Percentiles rank a stretch among this genome's conserved stretches.
phyloP scores from a whole-genome alignment of 2,888 invertebrate species.

The Phyto melanocephala region DNA sequence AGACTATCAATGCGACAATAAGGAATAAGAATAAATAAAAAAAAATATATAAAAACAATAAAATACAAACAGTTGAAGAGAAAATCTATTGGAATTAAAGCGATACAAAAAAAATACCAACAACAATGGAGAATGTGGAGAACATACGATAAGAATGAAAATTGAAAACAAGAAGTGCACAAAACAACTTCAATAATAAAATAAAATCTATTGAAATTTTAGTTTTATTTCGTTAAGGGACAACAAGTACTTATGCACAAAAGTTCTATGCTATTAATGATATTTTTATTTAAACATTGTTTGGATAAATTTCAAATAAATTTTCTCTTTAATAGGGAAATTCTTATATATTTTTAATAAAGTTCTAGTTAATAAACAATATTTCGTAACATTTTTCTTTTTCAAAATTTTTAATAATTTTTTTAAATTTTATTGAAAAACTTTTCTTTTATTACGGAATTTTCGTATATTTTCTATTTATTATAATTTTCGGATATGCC shows the following conservation, averaged over 20 bases:
- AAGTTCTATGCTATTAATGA: too few species aligned
- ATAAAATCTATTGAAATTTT: conserved; percentile 45
- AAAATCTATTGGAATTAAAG: conserved; percentile 59
- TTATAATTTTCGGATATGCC: too few species aligned
- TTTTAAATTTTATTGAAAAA: too few species aligned
- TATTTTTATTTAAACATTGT: too few species aligned
- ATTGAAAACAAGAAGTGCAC: background rate
- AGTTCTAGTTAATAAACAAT: too few species aligned
- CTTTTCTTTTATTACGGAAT: too few species aligned
- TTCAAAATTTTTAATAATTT: too few species aligned
- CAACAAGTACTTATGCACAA: conserved; percentile 18
- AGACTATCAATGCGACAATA: conserved; percentile 59
- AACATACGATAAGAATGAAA: conserved; percentile 34
- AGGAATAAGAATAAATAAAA: background rate
- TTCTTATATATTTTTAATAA: too few species aligned
- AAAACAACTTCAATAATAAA: conserved; percentile 38
- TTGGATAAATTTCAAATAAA: too few species aligned
- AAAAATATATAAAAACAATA: conserved; percentile 2
- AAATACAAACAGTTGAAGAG: conserved; percentile 45
- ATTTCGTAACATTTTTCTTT: too few species aligned
- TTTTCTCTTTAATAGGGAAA: too few species aligned
- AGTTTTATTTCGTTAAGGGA: background rate
- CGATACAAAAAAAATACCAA: conserved; percentile 48
- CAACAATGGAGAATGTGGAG: conserved; percentile 19
- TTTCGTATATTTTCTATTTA: too few species aligned